Conservation (phyloP, 2,797 vertebrate species). For the Delichon dasypus region DNA sequence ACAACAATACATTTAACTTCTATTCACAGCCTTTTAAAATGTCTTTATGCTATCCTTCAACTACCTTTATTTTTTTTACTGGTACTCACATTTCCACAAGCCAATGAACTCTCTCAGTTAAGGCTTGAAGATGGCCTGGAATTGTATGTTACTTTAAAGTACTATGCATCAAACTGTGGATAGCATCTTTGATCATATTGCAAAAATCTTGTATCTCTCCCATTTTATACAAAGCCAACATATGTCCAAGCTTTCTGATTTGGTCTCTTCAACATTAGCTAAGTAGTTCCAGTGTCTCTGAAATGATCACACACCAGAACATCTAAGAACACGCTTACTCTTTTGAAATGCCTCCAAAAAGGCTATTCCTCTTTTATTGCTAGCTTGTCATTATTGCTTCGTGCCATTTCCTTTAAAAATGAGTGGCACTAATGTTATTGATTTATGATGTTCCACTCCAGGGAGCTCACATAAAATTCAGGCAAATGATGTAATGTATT, state of each 20-base stretch:
- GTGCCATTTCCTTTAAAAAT: background rate
- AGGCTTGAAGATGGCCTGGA: background rate
- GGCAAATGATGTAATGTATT: background rate
- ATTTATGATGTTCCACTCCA: background rate
- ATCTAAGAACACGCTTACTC: background rate
- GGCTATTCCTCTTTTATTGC: constrained; percentile 24
- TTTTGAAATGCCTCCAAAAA: constrained; percentile 62
- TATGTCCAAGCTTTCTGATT: background rate
- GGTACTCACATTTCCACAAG: background rate
- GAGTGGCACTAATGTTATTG: constrained; percentile 16
- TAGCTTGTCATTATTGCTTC: background rate
- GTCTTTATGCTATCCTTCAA: background rate
- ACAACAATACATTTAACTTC: background rate
- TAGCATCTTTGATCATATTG: background rate
- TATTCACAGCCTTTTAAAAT: background rate
- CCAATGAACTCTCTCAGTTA: background rate
- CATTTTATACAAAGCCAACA: background rate
- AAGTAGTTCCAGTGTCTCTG: background rate
- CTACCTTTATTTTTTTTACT: background rate
- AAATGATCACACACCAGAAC: background rate
- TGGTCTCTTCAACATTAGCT: background rate
- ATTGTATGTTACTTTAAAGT: background rate
- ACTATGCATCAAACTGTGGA: background rate
- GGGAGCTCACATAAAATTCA: constrained; percentile 10
- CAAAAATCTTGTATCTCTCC: background rate